phyloP scores from a whole-genome alignment of 2,797 vertebrate species.

The Oryzias dopingdopingensis region DNA sequence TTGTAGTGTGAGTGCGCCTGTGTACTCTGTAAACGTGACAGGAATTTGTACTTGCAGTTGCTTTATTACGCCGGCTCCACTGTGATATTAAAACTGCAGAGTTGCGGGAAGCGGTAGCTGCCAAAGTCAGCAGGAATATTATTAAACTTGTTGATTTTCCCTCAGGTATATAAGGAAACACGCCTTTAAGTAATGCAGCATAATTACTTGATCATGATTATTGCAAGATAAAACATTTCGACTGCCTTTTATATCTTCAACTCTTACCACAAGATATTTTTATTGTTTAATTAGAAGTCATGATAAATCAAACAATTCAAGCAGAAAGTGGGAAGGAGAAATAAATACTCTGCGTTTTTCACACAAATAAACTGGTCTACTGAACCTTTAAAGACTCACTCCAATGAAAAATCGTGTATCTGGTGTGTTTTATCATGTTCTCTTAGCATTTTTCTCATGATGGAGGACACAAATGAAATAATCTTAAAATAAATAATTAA shows the following conservation, averaged over 20 bases:
- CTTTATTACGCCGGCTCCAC: background rate
- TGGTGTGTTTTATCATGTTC: too few relatives aligned
- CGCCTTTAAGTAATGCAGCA: constrained; percentile 13
- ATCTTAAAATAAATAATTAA: too few relatives aligned
- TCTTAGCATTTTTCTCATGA: too few relatives aligned
- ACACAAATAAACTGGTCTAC: too few relatives aligned
- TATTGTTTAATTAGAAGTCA: constrained; percentile 29
- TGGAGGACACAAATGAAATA: too few relatives aligned
- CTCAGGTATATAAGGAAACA: background rate
- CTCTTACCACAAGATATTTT: constrained; percentile 5
- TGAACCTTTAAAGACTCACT: background rate
- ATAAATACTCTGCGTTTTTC: too few relatives aligned
- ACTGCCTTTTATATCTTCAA: background rate
- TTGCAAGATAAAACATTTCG: constrained; percentile 11
- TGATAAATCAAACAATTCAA: constrained; percentile 35
- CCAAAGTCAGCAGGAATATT: constrained; percentile 13
- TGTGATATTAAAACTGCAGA: background rate
- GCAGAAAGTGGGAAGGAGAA: too few relatives aligned
- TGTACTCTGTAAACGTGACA: constrained; percentile 3
- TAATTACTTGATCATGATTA: constrained; percentile 18
- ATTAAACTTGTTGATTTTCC: constrained; percentile 1
- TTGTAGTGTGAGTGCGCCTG: background rate
- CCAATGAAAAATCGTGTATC: too few relatives aligned
- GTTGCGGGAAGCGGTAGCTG: background rate
- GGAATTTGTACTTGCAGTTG: background rate